A percentile compares a stretch with the other conserved stretches of the same genome.
These are phyloP conservation scores for Grantiella picta DNA, from an alignment of 2,113 vertebrate species.

Conservation along the genomic window DNA sequence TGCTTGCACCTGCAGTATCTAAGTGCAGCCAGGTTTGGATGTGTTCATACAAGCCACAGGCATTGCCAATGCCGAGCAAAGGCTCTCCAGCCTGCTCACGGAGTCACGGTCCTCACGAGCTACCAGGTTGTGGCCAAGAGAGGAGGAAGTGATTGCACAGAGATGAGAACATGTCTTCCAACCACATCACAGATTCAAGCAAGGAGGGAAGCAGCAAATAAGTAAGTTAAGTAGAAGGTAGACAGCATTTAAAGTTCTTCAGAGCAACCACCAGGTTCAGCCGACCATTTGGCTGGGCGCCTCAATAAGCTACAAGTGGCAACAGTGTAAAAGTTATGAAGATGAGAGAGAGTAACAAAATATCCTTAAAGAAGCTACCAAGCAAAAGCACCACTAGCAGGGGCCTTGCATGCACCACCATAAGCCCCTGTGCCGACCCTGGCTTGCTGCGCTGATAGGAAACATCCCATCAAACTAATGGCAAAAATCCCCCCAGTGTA, in stretches of 20 bases:
- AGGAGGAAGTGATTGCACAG: neutral
- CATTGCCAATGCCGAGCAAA: neutral
- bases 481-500: neutral
- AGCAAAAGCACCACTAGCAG: neutral
- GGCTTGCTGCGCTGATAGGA: neutral
- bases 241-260: neutral
- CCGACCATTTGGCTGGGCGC: neutral
- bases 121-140: neutral
- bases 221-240: neutral
- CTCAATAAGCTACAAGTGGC: neutral
- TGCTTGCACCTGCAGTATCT: neutral
- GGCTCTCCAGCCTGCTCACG: neutral
- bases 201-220: neutral
- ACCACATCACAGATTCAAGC: neutral
- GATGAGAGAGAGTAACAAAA: neutral
- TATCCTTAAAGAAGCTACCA: neutral
- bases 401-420: neutral
- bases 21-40: neutral
- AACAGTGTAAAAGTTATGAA: neutral
- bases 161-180: neutral
- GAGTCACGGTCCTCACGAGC: accelerated
- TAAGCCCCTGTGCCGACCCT: neutral
- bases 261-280: neutral
- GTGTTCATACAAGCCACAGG: neutral
- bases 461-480: neutral